Evolutionary conservation across 2,113 vertebrate genomes (phyloP), one percentile per base, ranked within the genome.

Genomic region (Cinclus cinclus): DNA sequence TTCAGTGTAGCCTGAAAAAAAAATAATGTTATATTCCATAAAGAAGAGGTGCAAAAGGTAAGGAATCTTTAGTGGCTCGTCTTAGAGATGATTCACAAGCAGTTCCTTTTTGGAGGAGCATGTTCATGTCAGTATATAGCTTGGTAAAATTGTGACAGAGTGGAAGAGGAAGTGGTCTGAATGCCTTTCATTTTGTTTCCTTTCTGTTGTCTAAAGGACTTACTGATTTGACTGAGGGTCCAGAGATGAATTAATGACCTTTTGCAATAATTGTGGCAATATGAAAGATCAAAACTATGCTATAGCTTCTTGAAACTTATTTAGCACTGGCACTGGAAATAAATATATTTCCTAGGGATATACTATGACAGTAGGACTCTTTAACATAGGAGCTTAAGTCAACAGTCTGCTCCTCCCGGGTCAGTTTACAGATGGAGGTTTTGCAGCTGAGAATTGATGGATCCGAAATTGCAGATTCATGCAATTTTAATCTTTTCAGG

Each of bases 401-500:
- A 93, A 83, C 35, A 18, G 68, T 55, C 27, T 30, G 4, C 42
- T 47, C 16, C 24, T 88, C 39, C 41, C 68, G 55, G 33, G 33
- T 68, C 65, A 58, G 14, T 71, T 93, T 86, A 70, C 75, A 93
- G 71, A 81, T 56, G 56, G 64, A 90, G 15, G 10, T 59, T 95
- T 92, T 95, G 65, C 62, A 85, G 60, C 64, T 90, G 80, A 82
- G 76, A 90, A 90, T n/a, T 87, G 62, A 85, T 73, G 68, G 86
- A 46, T 71, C 33, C 52, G 44, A 94, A 95, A 90, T 94, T 89
- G 94, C 95, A 91, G 73, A 92, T 90, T 84, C 44, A 68, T 90
- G 91, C 47, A 70, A 87, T 92, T 86, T 95, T 84, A 31, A 70
- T 92, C 76, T 93, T 94, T 97, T 63, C 95, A 96, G 95, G 94